Evolutionary conservation across 1,140 invertebrate genomes (phyloP), one percentile per base, ranked within the genome.

Genomic region (Parapsyche elsis): DNA sequence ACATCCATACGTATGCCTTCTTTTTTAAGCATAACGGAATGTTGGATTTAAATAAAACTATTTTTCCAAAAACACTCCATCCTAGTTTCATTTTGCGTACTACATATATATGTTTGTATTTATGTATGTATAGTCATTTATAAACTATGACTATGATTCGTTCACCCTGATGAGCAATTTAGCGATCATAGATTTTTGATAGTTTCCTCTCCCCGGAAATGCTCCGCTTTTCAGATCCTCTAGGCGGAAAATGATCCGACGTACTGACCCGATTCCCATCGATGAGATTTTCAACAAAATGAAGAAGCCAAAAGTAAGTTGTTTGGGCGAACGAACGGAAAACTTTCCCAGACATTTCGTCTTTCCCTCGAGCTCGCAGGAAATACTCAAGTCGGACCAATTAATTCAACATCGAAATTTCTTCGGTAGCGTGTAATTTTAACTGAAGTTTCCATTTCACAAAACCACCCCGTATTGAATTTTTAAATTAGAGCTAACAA

Each of bases 201-300:
- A 19, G 16, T 14, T 14, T 61, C 19, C 19, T 10, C 10, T 61
- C 7, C 2, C 30, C 30, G 30, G 30, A 38, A 38, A n/a, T n/a
- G 21, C n/a, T 61, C 16, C 12, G 10, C 49, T 21, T 19, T 61
- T 61, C 10, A 23, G 59, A 61, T 61, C 16, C 10, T 61, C 19
- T 10, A 19, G 9, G 59, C 59, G 67, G 45, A 74, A 49, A 74
- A 74, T 49, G 44, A 74, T 74, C 44, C 21, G 14, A 16, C n/a
- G 21, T 10, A 24, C 10, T 9, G 71, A 9, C 5, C 23, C 16
- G 21, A 45, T 73, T 38, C 38, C 44, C 49, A 74, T 74, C 24
- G 71, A 74, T 74, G 71, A 74, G 71, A 23, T 49, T 49, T 49
- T 49, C 71, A 74, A 24, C 12, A 44, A 30, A 74, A 16, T 16